A percentile compares a stretch with the other conserved stretches of the same genome.
phyloP scores from a whole-genome alignment of 1,140 invertebrate genomes.

The Anastrepha obliqua region DNA sequence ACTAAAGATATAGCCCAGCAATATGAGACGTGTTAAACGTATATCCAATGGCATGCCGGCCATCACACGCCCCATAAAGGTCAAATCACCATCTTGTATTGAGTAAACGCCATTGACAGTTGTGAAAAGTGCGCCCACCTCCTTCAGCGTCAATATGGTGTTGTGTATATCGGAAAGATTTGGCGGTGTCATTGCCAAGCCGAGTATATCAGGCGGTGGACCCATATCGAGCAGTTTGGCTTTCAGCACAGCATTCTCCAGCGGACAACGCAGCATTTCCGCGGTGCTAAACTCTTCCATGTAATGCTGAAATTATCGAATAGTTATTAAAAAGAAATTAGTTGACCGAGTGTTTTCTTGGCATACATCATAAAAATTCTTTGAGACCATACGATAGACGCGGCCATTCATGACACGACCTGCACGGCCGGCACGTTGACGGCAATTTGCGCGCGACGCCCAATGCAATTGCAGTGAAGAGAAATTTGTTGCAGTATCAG shows the following conservation, averaged over 20 bases:
- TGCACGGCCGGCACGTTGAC: slow-evolving; percentile 91
- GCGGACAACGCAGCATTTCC: slow-evolving; percentile 87
- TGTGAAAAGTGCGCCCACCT: slow-evolving; percentile 84
- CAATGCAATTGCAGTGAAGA: slow-evolving; percentile 86
- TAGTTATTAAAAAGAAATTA: neutral
- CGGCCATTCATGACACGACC: slow-evolving; percentile 90
- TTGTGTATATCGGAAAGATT: slow-evolving; percentile 86
- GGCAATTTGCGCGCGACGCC: slow-evolving; percentile 92
- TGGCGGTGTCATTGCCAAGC: slow-evolving; percentile 90
- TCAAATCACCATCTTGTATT: slow-evolving; percentile 90
- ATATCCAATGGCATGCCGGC: slow-evolving; percentile 89
- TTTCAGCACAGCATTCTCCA: slow-evolving; percentile 89
- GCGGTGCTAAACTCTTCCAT: slow-evolving; percentile 79
- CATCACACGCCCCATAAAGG: slow-evolving; percentile 90
- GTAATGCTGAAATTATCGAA: slow-evolving; percentile 67
- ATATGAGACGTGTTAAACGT: slow-evolving; percentile 87
- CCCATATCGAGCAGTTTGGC: slow-evolving; percentile 90
- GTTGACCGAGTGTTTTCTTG: neutral
- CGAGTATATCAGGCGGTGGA: slow-evolving; percentile 87
- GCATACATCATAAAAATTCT: slow-evolving; percentile 80
- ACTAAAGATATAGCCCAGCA: slow-evolving; percentile 91
- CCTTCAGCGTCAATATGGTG: slow-evolving; percentile 90
- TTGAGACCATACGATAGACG: slow-evolving; percentile 89
- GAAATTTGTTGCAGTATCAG: slow-evolving; percentile 86
- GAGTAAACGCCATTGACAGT: slow-evolving; percentile 76